A percentile compares a stretch with the other conserved stretches of the same genome.
Conservation (phyloP, 2,888 invertebrate species). For the Agrochola lychnidis region DNA sequence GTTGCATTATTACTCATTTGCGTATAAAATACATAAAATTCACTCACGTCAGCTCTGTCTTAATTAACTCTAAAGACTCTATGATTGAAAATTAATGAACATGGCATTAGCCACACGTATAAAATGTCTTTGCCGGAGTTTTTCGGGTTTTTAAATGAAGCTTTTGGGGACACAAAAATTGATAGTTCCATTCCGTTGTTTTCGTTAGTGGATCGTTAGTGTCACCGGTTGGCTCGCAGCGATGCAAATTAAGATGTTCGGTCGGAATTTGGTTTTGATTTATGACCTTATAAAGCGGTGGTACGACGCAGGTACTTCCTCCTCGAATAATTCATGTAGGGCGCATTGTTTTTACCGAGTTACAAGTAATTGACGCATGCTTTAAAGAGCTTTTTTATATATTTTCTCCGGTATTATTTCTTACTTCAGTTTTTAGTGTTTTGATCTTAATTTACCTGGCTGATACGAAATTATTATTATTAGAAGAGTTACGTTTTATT, state of each 20-base stretch:
- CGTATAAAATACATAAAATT: constrained; percentile 57
- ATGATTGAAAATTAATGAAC: constrained; percentile 78
- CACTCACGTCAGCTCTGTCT: constrained; percentile 41
- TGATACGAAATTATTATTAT: not conserved
- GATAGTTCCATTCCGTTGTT: constrained; percentile 86
- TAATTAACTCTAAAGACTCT: constrained; percentile 63
- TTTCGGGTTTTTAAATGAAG: constrained; percentile 79
- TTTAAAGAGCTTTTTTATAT: constrained; percentile 58
- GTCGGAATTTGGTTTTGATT: constrained; percentile 84
- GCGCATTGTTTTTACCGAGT: constrained; percentile 69
- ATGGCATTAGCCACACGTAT: constrained; percentile 72
- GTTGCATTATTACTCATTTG: constrained; percentile 58
- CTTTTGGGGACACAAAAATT: constrained; percentile 84
- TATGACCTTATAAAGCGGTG: constrained; percentile 80
- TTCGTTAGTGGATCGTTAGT: constrained; percentile 86
- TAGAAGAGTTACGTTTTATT: not conserved
- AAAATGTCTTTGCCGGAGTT: constrained; percentile 74
- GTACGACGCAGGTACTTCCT: constrained; percentile 70
- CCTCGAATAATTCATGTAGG: constrained; percentile 68
- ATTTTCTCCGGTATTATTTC: constrained; percentile 12
- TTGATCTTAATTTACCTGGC: constrained; percentile 21
- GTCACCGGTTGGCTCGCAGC: constrained; percentile 81
- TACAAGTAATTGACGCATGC: constrained; percentile 56
- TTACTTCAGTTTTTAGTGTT: constrained; percentile 39
- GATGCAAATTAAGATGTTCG: constrained; percentile 88